A percentile compares a stretch with the other conserved stretches of the same genome.
phyloP scores from a whole-genome alignment of 2,888 invertebrate genomes.

The Pristionchus exspectatus region DNA sequence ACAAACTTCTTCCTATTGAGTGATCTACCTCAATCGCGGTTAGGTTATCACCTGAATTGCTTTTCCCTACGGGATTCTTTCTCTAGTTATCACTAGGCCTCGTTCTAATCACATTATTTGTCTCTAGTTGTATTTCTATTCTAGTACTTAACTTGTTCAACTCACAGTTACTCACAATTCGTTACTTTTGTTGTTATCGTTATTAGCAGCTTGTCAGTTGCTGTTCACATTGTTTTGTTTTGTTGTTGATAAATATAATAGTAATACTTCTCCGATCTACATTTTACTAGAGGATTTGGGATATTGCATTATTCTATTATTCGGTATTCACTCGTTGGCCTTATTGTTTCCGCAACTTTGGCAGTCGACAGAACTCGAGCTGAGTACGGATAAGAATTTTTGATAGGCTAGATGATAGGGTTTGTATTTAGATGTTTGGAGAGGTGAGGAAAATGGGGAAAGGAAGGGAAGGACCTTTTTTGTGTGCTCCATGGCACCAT shows the following conservation, averaged over 20 bases:
- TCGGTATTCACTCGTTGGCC: too few species aligned
- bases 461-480: too few species aligned
- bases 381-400: too few species aligned
- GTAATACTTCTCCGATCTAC: background rate
- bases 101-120: slow-evolving; percentile 3
- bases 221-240: background rate
- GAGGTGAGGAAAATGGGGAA: too few species aligned
- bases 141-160: background rate
- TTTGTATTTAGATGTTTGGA: too few species aligned
- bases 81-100: too few species aligned
- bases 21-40: background rate
- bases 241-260: background rate
- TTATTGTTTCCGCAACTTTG: too few species aligned
- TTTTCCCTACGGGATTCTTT: background rate
- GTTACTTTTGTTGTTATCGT: background rate
- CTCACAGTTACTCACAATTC: slow-evolving; percentile 27
- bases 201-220: slow-evolving; percentile 14
- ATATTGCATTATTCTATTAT: too few species aligned
- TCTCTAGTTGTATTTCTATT: slow-evolving; percentile 38
- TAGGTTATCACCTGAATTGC: background rate
- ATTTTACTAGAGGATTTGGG: too few species aligned
- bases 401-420: too few species aligned
- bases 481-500: too few species aligned
- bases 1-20: slow-evolving; percentile 35
- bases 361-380: too few species aligned